Evolutionary conservation across 2,797 vertebrate species (phyloP).

Genomic region (Peromyscus aztecus): DNA sequence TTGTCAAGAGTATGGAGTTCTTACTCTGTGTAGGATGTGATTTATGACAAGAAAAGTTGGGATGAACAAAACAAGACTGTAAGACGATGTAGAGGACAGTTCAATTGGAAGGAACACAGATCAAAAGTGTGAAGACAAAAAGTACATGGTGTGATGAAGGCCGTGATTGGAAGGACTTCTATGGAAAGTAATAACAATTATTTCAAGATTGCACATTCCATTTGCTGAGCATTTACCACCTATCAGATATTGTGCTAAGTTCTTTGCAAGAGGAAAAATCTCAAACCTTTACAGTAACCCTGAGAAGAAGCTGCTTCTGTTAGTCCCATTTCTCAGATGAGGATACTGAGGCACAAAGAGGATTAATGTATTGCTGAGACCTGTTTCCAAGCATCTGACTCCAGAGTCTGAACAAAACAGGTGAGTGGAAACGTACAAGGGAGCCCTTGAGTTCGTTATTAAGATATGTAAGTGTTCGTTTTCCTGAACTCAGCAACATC

Average conservation of each 20-base stretch:
- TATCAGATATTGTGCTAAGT: neutral
- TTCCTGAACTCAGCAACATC: neutral
- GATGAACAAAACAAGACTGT: neutral
- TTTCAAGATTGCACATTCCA: neutral
- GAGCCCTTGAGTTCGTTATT: neutral
- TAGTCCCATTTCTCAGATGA: neutral
- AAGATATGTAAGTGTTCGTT: neutral
- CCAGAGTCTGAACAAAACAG: neutral
- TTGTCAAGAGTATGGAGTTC: neutral
- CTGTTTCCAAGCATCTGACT: neutral
- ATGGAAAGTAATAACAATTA: neutral
- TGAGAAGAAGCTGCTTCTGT: neutral
- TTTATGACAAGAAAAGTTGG: neutral
- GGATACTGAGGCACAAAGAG: neutral
- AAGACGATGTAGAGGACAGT: neutral
- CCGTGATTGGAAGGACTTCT: neutral
- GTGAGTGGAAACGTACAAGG: neutral
- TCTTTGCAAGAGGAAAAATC: neutral
- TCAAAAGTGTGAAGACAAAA: neutral
- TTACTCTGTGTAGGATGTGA: neutral
- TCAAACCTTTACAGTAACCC: neutral
- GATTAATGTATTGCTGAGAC: neutral
- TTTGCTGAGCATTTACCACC: neutral
- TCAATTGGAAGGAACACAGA: neutral
- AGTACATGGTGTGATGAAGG: no score